These are phyloP conservation scores for Terebella lapidaria DNA, from an alignment of 2,888 invertebrate species.

Conservation along the genomic window DNA sequence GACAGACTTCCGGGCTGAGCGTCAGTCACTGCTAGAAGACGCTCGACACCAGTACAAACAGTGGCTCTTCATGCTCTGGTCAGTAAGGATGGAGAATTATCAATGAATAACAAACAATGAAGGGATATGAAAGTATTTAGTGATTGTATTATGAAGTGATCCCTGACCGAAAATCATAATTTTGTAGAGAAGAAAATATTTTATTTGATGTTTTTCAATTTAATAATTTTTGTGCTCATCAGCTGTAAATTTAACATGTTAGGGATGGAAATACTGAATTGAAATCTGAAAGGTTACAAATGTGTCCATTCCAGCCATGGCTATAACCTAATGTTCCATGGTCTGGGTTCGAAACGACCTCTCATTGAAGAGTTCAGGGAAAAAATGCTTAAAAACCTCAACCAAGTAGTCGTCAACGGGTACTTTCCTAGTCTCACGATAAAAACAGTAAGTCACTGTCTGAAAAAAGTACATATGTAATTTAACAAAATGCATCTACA, in stretches of 20 bases:
- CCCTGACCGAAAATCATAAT: no score
- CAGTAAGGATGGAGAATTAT: no score
- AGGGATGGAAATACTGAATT: no score
- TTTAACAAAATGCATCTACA: no score
- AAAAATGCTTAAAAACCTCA: constrained; percentile 60
- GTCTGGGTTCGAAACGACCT: constrained; percentile 81
- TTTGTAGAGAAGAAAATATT: no score
- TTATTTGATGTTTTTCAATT: no score
- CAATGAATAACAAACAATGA: no score
- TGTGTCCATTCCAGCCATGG: constrained; percentile 65
- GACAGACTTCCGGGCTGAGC: constrained; percentile 30
- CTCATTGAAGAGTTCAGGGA: constrained; percentile 73
- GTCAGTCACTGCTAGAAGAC: constrained; percentile 31
- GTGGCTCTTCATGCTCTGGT: constrained; percentile 51
- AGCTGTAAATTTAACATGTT: no score
- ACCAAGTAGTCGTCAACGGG: constrained; percentile 81
- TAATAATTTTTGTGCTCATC: neutral
- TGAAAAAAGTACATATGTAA: no score
- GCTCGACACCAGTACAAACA: constrained; percentile 32
- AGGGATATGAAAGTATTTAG: no score
- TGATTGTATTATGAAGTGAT: neutral
- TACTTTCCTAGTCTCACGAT: constrained; percentile 85
- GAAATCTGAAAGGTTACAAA: no score
- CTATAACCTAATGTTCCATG: constrained; percentile 80
- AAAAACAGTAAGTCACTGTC: constrained; percentile 64